These are phyloP conservation scores for Iphiclides podalirius DNA, from an alignment of 2,888 invertebrate species.

Conservation along the genomic window DNA sequence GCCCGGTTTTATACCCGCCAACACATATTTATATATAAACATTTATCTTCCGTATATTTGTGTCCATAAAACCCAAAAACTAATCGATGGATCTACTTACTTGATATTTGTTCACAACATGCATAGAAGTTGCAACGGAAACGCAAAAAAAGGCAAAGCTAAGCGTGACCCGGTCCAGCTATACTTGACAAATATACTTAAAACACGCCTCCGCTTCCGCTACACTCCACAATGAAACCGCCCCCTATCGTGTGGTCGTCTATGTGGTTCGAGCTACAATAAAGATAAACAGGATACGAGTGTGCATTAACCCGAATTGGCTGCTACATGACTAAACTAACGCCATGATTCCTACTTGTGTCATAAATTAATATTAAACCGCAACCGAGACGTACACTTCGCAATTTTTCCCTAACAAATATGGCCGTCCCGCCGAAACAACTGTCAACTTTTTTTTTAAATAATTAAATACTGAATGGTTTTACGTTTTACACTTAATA, in stretches of 20 bases:
- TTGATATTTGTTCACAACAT: no score
- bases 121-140: no score
- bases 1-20: no score
- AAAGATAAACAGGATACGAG: slow-evolving; percentile 33
- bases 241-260: slow-evolving; percentile 2
- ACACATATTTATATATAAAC: no score
- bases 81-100: no score
- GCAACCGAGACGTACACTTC: slow-evolving; percentile 2
- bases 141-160: no score
- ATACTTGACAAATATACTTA: no score
- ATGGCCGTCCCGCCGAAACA: neutral
- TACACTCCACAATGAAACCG: neutral
- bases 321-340: slow-evolving; percentile 27
- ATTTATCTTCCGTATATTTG: no score
- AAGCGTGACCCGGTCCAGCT: no score
- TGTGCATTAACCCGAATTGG: slow-evolving; percentile 34
- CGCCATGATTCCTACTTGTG: slow-evolving; percentile 21
- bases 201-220: neutral
- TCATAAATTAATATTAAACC: slow-evolving; percentile 16
- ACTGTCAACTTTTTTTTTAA: slow-evolving; percentile 1
- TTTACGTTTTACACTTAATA: no score
- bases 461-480: neutral
- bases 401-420: slow-evolving; percentile 13
- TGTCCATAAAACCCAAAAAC: no score
- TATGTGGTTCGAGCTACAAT: slow-evolving; percentile 12